Evolutionary conservation across 2,888 invertebrate genomes (phyloP).

Genomic region (Protophormia terraenovae): DNA sequence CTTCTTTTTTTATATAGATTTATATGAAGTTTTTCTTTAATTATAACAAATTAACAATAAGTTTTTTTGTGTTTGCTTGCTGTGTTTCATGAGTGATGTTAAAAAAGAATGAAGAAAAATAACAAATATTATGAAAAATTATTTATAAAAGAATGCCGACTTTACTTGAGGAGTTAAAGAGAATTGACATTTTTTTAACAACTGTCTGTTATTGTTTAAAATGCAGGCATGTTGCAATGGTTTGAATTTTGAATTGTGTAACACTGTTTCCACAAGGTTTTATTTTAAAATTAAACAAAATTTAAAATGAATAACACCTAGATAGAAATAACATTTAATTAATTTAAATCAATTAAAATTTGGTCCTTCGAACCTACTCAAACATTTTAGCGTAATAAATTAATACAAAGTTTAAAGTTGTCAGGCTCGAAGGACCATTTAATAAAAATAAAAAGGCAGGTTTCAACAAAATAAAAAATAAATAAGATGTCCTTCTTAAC

Average conservation of each 20-base stretch:
- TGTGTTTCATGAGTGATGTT: not conserved
- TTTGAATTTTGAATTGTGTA: not conserved
- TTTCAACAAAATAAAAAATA: too few relatives aligned
- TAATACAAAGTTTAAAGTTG: too few relatives aligned
- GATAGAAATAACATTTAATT: too few relatives aligned
- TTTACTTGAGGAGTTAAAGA: not conserved
- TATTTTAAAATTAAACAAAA: too few relatives aligned
- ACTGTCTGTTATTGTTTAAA: conserved; percentile 25
- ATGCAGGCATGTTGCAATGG: not conserved
- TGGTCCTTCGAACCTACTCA: too few relatives aligned
- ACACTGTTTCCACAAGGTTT: conserved; percentile 53
- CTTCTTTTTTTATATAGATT: not conserved
- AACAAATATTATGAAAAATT: conserved; percentile 1
- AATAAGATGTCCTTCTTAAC: too few relatives aligned
- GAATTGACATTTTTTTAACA: conserved; percentile 40
- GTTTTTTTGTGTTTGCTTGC: conserved; percentile 1
- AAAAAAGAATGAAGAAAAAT: not conserved
- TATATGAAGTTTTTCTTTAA: conserved; percentile 40
- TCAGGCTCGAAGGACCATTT: too few relatives aligned
- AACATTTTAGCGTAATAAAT: too few relatives aligned
- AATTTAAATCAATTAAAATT: too few relatives aligned
- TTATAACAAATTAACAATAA: conserved; percentile 59
- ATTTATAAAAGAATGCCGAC: conserved; percentile 38
- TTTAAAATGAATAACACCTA: too few relatives aligned
- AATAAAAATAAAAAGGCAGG: too few relatives aligned